Evolutionary conservation across 2,888 invertebrate species (phyloP), one percentile per base, ranked within the genome.

Genomic region (Oeneis ivallda): DNA sequence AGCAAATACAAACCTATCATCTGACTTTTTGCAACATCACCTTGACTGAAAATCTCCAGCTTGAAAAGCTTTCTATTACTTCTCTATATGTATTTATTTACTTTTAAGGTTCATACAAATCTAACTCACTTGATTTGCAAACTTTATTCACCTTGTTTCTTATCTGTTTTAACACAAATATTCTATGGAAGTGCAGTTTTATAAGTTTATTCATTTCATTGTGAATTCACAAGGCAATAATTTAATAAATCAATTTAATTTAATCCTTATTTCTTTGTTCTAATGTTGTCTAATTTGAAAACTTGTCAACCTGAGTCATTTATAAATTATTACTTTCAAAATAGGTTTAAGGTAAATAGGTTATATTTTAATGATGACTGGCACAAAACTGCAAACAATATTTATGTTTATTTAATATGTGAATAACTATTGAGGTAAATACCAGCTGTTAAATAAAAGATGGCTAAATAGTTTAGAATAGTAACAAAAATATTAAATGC

Each of bases 21-120:
- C 70, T 67, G 71, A 67, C 66, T 73, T 64, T 78, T 71, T 65
- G 67, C 66, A 68, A 73, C 75, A 70, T 78, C 77, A 73, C 78
- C 78, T 75, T 81, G 67, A 70, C 72, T 70, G 64, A 67, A 76
- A 65, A 69, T 64, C 71, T 77, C 78, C 80, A 79, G 77, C 53
- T 76, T 77, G 71, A 66, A 70, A 64, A 58, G 58, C 58, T 66
- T 37, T 53, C 15, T 34, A 15, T 11, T 71, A 7, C 37, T 37
- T 37, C 49, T 45, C 10, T 47, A 10, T 59, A 59, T 19, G 41
- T 39, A 19, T 10, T 1, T 34, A 56, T 57, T 43, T 57, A 54
- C 11, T 37, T 37, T 17, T 26, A 70, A 64, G 64, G 72, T 68
- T 71, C 68, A 68, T 69, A 69, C 52, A 70, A 74, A 71, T 65